These are phyloP conservation scores for Carcinoscorpius rotundicauda DNA, from an alignment of 1,140 invertebrate species.

Conservation along the genomic window DNA sequence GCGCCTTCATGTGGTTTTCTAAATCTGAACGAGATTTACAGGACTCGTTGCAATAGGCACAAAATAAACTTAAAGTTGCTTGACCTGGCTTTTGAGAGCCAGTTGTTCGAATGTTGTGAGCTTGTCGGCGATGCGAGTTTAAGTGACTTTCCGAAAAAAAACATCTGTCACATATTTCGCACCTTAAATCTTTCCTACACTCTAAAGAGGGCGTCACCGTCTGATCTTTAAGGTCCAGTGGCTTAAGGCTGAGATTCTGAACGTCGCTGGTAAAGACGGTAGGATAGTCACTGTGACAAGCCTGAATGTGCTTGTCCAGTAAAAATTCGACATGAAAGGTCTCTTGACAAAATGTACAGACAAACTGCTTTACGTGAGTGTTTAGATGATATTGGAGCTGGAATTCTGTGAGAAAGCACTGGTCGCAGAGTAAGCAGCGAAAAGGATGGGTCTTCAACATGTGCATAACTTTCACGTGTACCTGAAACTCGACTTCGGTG, in stretches of 20 bases:
- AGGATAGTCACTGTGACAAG: slow-evolving; percentile 41
- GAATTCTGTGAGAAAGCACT: slow-evolving; percentile 52
- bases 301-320: slow-evolving; percentile 68
- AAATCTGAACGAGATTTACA: slow-evolving; percentile 73
- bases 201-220: background rate
- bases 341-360: slow-evolving; percentile 63
- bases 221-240: slow-evolving; percentile 13
- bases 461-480: slow-evolving; percentile 38
- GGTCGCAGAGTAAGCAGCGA: slow-evolving; percentile 60
- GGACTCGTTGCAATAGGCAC: slow-evolving; percentile 78
- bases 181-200: slow-evolving; percentile 30
- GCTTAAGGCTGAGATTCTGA: slow-evolving; percentile 15
- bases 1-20: slow-evolving; percentile 74
- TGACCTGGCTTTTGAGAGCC: slow-evolving; percentile 23
- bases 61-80: slow-evolving; percentile 51
- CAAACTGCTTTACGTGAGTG: slow-evolving; percentile 59
- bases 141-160: slow-evolving; percentile 50
- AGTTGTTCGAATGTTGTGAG: slow-evolving; percentile 36
- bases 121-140: slow-evolving; percentile 33
- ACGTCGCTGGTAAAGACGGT: slow-evolving; percentile 12
- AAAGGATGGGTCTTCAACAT: slow-evolving; percentile 33
- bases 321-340: slow-evolving; percentile 77
- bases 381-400: slow-evolving; percentile 62
- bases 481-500: slow-evolving; percentile 58
- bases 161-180: slow-evolving; percentile 50